Evolutionary conservation across 2,113 vertebrate species (phyloP).

Genomic region (Aegithalos caudatus): DNA sequence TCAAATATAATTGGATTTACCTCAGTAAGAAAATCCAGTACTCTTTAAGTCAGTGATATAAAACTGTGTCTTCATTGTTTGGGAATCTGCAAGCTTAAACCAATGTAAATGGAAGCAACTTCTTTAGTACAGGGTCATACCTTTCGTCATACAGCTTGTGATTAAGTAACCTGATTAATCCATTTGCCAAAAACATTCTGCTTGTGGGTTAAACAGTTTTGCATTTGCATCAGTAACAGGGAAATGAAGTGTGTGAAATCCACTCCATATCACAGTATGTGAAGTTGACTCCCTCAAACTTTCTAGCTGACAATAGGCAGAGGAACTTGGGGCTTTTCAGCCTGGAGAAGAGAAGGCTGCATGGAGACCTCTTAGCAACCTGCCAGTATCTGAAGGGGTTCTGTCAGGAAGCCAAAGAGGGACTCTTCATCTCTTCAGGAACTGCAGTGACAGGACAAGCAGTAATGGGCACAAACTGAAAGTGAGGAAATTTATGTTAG

Average conservation of each 20-base stretch:
- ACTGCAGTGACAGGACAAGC: background rate
- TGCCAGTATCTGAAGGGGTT: background rate
- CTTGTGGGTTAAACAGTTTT: background rate
- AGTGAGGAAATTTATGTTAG: background rate
- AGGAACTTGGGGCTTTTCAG: background rate
- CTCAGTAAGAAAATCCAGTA: background rate
- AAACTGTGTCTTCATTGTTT: background rate
- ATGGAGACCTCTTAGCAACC: background rate
- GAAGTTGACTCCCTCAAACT: background rate
- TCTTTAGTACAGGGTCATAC: background rate
- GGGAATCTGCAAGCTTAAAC: background rate
- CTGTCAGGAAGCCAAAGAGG: background rate
- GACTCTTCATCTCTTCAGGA: accelerated
- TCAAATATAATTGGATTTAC: background rate
- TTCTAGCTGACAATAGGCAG: background rate
- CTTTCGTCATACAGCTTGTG: background rate
- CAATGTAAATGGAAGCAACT: background rate
- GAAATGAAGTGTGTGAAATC: background rate
- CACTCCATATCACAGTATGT: background rate
- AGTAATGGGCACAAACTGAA: background rate
- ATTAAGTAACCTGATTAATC: background rate
- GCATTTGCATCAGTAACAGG: background rate
- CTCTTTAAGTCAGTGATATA: background rate
- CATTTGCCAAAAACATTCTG: background rate
- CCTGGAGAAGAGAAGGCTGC: background rate